Conservation (phyloP, 2,888 invertebrate species). For the Spatulosminthurus flaviceps region DNA sequence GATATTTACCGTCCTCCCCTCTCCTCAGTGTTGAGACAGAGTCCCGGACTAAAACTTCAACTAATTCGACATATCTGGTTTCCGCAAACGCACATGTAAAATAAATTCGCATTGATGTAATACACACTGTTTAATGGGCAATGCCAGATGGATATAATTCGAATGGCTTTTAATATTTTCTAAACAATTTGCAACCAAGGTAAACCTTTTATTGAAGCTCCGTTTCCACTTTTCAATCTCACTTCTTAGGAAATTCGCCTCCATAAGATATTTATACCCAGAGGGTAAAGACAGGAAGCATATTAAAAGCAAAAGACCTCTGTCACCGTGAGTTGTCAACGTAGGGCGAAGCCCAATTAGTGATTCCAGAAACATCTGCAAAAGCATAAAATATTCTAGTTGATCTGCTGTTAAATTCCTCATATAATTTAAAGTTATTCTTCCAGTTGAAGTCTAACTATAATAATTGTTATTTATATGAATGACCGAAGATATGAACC, state of each 20-base stretch:
- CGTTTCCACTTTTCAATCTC: slow-evolving; percentile 83
- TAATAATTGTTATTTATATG: too few relatives aligned
- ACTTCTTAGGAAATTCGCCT: slow-evolving; percentile 74
- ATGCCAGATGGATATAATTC: too few relatives aligned
- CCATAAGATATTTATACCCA: slow-evolving; percentile 74
- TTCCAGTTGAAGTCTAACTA: slow-evolving; percentile 1
- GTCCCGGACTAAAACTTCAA: slow-evolving; percentile 89
- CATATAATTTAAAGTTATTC: background rate
- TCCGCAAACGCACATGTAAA: too few relatives aligned
- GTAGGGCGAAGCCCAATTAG: slow-evolving; percentile 78
- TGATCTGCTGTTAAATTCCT: background rate
- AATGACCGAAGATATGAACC: too few relatives aligned
- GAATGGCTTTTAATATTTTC: too few relatives aligned
- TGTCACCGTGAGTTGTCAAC: slow-evolving; percentile 77
- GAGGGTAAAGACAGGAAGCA: slow-evolving; percentile 78
- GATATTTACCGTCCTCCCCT: slow-evolving; percentile 80
- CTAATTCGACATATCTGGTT: slow-evolving; percentile 81
- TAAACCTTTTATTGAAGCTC: slow-evolving; percentile 78
- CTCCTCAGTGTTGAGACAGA: slow-evolving; percentile 85
- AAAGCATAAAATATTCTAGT: slow-evolving; percentile 48
- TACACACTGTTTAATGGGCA: too few relatives aligned
- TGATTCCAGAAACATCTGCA: slow-evolving; percentile 77
- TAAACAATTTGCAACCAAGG: too few relatives aligned
- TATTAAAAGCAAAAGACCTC: slow-evolving; percentile 79
- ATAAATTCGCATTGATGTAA: too few relatives aligned